A percentile compares a stretch with the other conserved stretches of the same genome.
Conservation (phyloP, 2,797 vertebrate species). For the Microctenopoma lineatum region DNA sequence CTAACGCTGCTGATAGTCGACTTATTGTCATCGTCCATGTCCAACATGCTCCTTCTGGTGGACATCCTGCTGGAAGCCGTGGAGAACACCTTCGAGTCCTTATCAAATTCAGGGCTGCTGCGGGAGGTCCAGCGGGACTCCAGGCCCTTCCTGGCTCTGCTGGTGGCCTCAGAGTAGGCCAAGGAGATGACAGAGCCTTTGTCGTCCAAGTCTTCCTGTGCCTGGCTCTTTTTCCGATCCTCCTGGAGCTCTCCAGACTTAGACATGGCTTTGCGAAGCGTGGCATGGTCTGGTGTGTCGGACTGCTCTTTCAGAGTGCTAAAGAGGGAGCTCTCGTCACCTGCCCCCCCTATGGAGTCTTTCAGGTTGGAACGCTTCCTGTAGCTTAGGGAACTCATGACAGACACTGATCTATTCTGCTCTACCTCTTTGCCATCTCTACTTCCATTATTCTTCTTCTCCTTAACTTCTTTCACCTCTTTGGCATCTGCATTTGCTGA, state of each 20-base stretch:
- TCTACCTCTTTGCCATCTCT: conserved; percentile 87
- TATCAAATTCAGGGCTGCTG: conserved; percentile 86
- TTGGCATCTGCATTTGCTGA: conserved; percentile 81
- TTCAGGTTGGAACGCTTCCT: conserved; percentile 92
- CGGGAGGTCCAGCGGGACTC: conserved; percentile 90
- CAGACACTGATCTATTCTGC: conserved; percentile 87
- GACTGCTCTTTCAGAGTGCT: conserved; percentile 88
- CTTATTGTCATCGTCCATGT: conserved; percentile 84
- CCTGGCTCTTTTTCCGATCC: conserved; percentile 74
- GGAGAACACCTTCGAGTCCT: conserved; percentile 85
- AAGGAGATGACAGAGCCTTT: conserved; percentile 85
- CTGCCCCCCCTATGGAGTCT: conserved; percentile 91
- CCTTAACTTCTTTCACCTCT: conserved; percentile 80
- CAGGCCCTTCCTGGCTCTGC: conserved; percentile 85
- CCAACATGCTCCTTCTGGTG: conserved; percentile 73
- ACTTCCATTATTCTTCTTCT: conserved; percentile 72
- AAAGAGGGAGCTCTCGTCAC: conserved; percentile 91
- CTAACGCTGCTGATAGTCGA: conserved; percentile 86
- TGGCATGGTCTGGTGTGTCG: conserved; percentile 83
- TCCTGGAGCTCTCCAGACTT: conserved; percentile 74
- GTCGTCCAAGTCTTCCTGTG: conserved; percentile 80
- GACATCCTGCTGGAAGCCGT: conserved; percentile 87
- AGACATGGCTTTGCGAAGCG: conserved; percentile 83
- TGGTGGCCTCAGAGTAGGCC: conserved; percentile 87
- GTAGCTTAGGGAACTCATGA: conserved; percentile 95